Conservation (phyloP, 2,888 invertebrate genomes). For the Ormyrus pomaceus region DNA sequence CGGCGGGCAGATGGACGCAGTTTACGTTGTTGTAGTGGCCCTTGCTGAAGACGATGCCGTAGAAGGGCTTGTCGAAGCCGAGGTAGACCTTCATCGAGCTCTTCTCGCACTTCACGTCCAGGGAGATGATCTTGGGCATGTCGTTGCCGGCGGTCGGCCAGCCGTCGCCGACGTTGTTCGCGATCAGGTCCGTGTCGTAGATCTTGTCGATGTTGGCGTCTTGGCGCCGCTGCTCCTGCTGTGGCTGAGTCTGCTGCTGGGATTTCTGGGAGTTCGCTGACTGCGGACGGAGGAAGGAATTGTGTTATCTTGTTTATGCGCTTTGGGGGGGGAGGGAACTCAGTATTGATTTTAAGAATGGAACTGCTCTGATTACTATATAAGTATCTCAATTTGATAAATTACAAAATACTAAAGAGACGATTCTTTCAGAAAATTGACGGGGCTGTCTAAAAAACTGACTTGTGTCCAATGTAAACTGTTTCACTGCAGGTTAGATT, state of each 20-base stretch:
- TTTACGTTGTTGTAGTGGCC: slow-evolving; percentile 95
- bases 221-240: slow-evolving; percentile 42
- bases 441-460: too few species aligned
- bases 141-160: slow-evolving; percentile 91
- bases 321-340: too few species aligned
- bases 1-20: slow-evolving; percentile 93
- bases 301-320: background rate
- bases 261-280: slow-evolving; percentile 7
- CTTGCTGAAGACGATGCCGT: slow-evolving; percentile 96
- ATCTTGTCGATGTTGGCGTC: slow-evolving; percentile 56
- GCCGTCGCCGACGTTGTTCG: slow-evolving; percentile 79
- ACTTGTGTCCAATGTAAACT: too few species aligned
- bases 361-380: too few species aligned
- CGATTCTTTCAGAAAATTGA: too few species aligned
- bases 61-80: slow-evolving; percentile 96
- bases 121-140: slow-evolving; percentile 94
- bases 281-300: background rate
- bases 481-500: too few species aligned
- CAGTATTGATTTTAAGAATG: too few species aligned
- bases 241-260: background rate
- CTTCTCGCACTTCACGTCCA: slow-evolving; percentile 96
- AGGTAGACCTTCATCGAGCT: slow-evolving; percentile 95
- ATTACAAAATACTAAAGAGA: too few species aligned
- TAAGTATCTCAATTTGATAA: too few species aligned
- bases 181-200: slow-evolving; percentile 51